These are phyloP conservation scores for Mandrillus leucophaeus DNA, from an alignment of 2,113 vertebrate genomes.

Conservation along the genomic window DNA sequence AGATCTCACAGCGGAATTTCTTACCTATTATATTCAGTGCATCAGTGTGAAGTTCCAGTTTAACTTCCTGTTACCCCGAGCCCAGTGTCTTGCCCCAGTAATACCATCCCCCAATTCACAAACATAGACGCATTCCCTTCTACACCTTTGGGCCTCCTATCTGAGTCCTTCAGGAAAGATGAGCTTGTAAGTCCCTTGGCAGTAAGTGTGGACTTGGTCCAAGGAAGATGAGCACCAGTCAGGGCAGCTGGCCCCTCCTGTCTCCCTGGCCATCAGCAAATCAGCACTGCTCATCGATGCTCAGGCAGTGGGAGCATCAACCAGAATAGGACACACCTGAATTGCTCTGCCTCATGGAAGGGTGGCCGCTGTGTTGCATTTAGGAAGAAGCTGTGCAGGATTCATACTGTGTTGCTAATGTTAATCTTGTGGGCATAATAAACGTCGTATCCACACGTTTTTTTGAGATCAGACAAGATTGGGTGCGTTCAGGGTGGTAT, in stretches of 20 bases:
- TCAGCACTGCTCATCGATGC: background rate
- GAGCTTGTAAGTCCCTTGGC: background rate
- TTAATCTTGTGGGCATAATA: background rate
- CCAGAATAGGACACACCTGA: background rate
- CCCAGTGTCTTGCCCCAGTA: background rate
- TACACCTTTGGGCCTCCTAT: too few relatives aligned
- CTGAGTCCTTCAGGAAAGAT: background rate
- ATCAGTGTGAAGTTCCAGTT: background rate
- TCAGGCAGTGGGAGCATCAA: background rate
- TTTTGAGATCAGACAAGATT: too few relatives aligned
- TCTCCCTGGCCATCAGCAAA: background rate
- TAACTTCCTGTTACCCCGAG: background rate
- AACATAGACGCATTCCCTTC: background rate
- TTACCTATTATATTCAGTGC: background rate
- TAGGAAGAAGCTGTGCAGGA: background rate
- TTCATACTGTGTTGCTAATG: background rate
- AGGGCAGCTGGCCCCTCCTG: background rate
- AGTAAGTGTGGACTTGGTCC: too few relatives aligned
- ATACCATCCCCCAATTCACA: background rate
- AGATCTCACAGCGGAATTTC: background rate
- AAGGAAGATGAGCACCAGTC: background rate
- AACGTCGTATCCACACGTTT: background rate
- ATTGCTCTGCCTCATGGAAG: background rate
- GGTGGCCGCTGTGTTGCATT: too few relatives aligned
- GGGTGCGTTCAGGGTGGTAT: too few relatives aligned